Conservation (phyloP, 2,888 invertebrate genomes). For the Drosophila kambysellisi region DNA sequence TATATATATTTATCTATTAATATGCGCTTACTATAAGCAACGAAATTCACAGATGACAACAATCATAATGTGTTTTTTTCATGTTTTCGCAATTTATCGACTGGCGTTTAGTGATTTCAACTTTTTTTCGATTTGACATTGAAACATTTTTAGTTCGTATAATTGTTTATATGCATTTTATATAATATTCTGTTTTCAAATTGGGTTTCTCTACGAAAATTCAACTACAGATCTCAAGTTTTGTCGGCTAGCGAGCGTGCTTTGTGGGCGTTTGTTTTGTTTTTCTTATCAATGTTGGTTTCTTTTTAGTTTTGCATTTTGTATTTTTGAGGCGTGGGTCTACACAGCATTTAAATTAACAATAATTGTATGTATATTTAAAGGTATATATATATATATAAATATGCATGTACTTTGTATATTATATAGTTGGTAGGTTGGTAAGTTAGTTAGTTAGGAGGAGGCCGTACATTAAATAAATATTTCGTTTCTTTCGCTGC, state of each 20-base stretch:
- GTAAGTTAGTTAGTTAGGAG: slow-evolving; percentile 64
- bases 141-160: slow-evolving; percentile 41
- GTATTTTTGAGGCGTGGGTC: slow-evolving; percentile 54
- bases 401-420: slow-evolving; percentile 70
- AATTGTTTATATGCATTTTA: slow-evolving; percentile 23
- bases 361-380: slow-evolving; percentile 74
- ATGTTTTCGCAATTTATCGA: slow-evolving; percentile 33
- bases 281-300: slow-evolving; percentile 25
- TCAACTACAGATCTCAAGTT: slow-evolving; percentile 53
- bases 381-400: slow-evolving; percentile 70
- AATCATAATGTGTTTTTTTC: slow-evolving; percentile 49
- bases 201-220: slow-evolving; percentile 43
- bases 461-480: slow-evolving; percentile 69
- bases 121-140: slow-evolving; percentile 37
- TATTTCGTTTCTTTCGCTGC: slow-evolving; percentile 62
- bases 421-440: slow-evolving; percentile 67
- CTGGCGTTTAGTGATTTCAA: slow-evolving; percentile 24
- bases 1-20: slow-evolving; percentile 35
- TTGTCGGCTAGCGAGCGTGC: slow-evolving; percentile 61
- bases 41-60: slow-evolving; percentile 32
- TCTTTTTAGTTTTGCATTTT: slow-evolving; percentile 9
- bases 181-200: slow-evolving; percentile 22
- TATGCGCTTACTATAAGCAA: slow-evolving; percentile 43
- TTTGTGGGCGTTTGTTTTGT: slow-evolving; percentile 41
- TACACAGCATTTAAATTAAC: slow-evolving; percentile 65